Conservation (phyloP, 2,113 vertebrate species). For the Hymenochirus boettgeri region DNA sequence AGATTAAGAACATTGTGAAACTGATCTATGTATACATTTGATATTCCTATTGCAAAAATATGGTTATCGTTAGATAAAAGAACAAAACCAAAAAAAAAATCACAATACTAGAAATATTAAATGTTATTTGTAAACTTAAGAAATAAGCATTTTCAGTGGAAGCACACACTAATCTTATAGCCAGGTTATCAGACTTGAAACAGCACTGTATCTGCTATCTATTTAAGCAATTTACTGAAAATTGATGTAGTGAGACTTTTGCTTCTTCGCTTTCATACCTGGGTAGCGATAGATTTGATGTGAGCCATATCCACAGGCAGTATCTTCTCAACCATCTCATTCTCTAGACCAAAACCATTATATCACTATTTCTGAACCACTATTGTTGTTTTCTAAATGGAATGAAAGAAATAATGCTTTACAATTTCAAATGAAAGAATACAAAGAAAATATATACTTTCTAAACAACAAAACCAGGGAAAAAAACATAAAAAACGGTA, state of each 20-base stretch:
- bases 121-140: too few relatives aligned
- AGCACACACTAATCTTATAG: not conserved
- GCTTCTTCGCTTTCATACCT: slow-evolving; percentile 28
- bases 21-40: too few relatives aligned
- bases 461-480: too few relatives aligned
- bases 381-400: slow-evolving; percentile 24
- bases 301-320: slow-evolving; percentile 15
- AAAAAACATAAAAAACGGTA: too few relatives aligned
- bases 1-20: too few relatives aligned
- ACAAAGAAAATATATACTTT: not conserved
- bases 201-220: slow-evolving; percentile 3
- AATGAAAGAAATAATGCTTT: not conserved
- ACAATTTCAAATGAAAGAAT: not conserved
- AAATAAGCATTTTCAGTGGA: too few relatives aligned
- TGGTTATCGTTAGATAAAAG: too few relatives aligned
- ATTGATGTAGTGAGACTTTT: slow-evolving; percentile 19
- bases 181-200: slow-evolving; percentile 1
- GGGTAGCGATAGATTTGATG: slow-evolving; percentile 25
- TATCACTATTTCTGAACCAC: slow-evolving; percentile 23
- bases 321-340: slow-evolving; percentile 30
- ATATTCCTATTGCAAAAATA: too few relatives aligned
- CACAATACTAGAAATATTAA: too few relatives aligned
- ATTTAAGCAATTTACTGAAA: slow-evolving; percentile 34
- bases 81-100: too few relatives aligned
- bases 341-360: slow-evolving; percentile 34